Evolutionary conservation across 2,888 invertebrate species (phyloP).

Genomic region (Hypolimnas misippus): DNA sequence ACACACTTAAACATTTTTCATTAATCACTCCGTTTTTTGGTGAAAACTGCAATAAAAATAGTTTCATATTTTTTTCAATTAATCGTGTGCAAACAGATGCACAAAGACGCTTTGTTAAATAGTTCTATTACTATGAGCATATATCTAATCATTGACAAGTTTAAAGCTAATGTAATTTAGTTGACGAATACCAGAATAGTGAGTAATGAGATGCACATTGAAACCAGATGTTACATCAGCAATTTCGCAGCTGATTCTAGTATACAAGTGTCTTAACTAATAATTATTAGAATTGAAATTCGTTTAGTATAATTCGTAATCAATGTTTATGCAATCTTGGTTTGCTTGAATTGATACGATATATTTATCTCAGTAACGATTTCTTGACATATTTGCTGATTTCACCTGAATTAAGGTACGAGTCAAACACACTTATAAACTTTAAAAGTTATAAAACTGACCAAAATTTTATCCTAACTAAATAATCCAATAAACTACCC

Average conservation of each 20-base stretch:
- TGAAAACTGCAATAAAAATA: too few relatives aligned
- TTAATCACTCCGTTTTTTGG: too few relatives aligned
- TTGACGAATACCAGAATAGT: conserved; percentile 11
- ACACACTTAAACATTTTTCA: too few relatives aligned
- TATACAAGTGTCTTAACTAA: conserved; percentile 4
- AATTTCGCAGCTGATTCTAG: conserved; percentile 8
- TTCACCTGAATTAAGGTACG: too few relatives aligned
- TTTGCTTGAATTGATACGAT: too few relatives aligned
- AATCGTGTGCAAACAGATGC: too few relatives aligned
- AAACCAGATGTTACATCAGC: conserved; percentile 36
- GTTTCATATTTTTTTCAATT: too few relatives aligned
- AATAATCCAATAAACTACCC: background rate
- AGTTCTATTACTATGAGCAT: too few relatives aligned
- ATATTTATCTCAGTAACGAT: too few relatives aligned
- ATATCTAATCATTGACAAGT: background rate
- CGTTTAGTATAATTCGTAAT: background rate
- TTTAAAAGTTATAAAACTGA: too few relatives aligned
- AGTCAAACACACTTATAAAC: too few relatives aligned
- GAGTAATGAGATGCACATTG: conserved; percentile 6
- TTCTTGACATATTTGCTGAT: background rate
- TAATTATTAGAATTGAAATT: conserved; percentile 5
- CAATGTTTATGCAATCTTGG: background rate
- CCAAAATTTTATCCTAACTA: background rate
- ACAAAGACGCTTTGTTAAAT: too few relatives aligned
- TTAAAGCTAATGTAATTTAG: background rate